Evolutionary conservation across 2,797 vertebrate species (phyloP), one percentile per base, ranked within the genome.

Genomic region (Adrianichthys oophorus): DNA sequence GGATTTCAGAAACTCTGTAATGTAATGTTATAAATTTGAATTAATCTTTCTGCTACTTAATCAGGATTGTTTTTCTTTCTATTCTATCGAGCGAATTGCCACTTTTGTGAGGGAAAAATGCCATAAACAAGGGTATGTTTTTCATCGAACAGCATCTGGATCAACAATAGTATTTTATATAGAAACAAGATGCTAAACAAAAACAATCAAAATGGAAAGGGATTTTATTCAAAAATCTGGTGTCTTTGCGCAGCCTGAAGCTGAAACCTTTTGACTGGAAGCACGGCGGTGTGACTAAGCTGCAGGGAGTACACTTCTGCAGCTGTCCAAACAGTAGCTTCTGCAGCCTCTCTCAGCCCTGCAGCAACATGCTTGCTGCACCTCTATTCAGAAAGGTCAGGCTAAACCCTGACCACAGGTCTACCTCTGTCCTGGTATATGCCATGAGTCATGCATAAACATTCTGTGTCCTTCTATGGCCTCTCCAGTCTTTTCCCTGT

Each of bases 271-370:
- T 52, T 63, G 68, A 52, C 62, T 55, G 60, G 56, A 70, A 57
- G 63, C 65, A 72, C 37, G 26, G 63, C 70, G 61, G 68, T 59
- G 76, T 69, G 81, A 67, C 62, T 62, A 64, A 78, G 60, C 70
- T 74, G 58, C 76, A 78, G 74, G 78, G 79, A 86, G 80, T 78
- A 83, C 66, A 68, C 17, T 29, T 72, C 66, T 72, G 68, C 88
- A 86, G 84, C 89, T 89, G 89, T 87, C 72, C 77, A 90, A 88
- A 89, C 84, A 88, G 70, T 56, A 62, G 60, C 71, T 67, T 56
- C 74, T 56, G 26, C 61, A 18, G 68, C 66, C 62, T 63, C 17
- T 29, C 63, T 56, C 56, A 59, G 62, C 52, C 73, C 51, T 21
- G 54, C 54, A 69, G 58, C 60, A 12, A 47, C 16, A 3, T 42